Evolutionary conservation across 2,888 invertebrate species (phyloP), one percentile per base, ranked within the genome.

Genomic region (Elmis aenea): DNA sequence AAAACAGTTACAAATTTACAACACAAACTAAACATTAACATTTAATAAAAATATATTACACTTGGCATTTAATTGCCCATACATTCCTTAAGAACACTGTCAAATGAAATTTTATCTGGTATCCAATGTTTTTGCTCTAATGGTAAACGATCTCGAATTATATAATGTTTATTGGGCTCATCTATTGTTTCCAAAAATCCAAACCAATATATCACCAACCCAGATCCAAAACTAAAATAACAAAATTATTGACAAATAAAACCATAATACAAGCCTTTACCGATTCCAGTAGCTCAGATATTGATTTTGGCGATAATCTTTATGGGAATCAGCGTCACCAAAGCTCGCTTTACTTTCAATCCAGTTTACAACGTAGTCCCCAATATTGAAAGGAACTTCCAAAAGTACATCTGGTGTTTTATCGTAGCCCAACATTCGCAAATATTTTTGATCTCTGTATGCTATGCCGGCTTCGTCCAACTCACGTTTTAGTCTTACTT

Each of bases 331-430:
- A 46, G 79, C 75, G 68, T 90, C 89, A 2, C 89, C 94, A 73
- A 95, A 95, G n/a, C 87, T 75, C 0, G 94, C 95, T 70, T 95
- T 95, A 54, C 94, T 93, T 68, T 95, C 95, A 41, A 95, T 89
- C 95, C 95, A 95, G 64, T 93, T 89, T 0, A 95, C 77, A 13
- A 94, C 79, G 55, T 81, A 79, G 2, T 87, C 89, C 64, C 89
- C 83, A 13, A 90, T 77, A 15, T 87, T 84, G 45, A 93, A 83
- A 0, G 94, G 94, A 12, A 93, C 76, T 62, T 90, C 88, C 31
- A 95, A 71, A 68, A 91, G 92, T 26, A 92, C 79, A 65, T 95
- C 95, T 0, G 95, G 95, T 1, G 95, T 95, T 69, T 94, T 95
- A 64, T 95, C 94, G 66, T 87, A 95, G 1, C 94, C 94, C 58